Percentiles rank a stretch among this genome's conserved stretches.
Evolutionary conservation across 2,797 vertebrate genomes (phyloP).

Genomic region (Sebastiscus albofasciatus): DNA sequence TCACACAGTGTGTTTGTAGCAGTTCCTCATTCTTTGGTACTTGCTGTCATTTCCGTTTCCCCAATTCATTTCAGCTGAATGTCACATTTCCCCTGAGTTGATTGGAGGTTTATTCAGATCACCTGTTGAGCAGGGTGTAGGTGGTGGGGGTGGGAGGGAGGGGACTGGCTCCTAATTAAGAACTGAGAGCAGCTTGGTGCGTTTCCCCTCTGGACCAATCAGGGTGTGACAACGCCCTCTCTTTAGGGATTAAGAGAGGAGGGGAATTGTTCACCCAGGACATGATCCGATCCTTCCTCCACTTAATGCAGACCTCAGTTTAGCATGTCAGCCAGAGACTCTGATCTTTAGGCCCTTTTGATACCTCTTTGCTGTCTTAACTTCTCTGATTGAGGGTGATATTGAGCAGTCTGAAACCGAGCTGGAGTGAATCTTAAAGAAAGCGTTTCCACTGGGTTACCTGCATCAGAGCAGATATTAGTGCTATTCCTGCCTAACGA

Average conservation of each 20-base stretch:
- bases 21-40: background rate
- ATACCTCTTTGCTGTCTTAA: no score
- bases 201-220: background rate
- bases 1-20: background rate
- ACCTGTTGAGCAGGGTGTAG: background rate
- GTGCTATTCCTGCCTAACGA: background rate
- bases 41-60: background rate
- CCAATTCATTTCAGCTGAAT: background rate
- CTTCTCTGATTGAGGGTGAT: no score
- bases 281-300: background rate
- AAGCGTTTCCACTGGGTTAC: no score
- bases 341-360: no score
- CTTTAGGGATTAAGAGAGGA: background rate
- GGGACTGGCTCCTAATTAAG: background rate
- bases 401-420: no score
- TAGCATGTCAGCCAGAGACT: no score
- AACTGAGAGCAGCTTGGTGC: background rate
- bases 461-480: background rate
- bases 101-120: background rate
- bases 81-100: no score
- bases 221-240: background rate
- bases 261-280: background rate
- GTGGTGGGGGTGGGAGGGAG: rapidly evolving
- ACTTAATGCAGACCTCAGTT: no score
- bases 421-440: background rate